A percentile compares a stretch with the other conserved stretches of the same genome.
These are phyloP conservation scores for Oreochromis tanganicae DNA, from an alignment of 2,113 vertebrate species.

Conservation along the genomic window DNA sequence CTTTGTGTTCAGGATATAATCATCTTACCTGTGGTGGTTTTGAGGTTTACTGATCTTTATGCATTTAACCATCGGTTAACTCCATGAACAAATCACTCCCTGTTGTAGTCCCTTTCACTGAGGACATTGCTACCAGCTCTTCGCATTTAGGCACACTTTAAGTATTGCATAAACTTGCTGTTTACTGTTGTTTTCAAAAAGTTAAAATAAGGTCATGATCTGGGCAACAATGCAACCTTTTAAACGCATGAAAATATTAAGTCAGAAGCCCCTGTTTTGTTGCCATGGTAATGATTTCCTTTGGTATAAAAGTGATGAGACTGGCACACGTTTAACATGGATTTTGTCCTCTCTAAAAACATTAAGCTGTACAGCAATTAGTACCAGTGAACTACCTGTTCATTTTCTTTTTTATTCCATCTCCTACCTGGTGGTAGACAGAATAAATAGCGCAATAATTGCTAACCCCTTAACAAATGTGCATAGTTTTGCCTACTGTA, in stretches of 20 bases:
- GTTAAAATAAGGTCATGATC: not conserved
- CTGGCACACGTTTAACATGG: not conserved
- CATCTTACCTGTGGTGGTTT: not conserved
- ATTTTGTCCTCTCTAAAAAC: not conserved
- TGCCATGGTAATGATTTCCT: not conserved
- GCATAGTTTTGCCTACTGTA: not conserved
- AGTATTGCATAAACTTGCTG: not conserved
- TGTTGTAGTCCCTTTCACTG: not conserved
- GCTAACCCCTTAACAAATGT: not conserved
- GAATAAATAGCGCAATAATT: not conserved
- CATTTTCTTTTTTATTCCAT: not conserved
- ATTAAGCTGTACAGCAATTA: not conserved
- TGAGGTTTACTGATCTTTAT: not conserved
- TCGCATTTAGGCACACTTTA: not conserved
- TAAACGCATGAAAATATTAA: not conserved
- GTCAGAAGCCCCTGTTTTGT: not conserved
- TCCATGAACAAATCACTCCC: not conserved
- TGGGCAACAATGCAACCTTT: not conserved
- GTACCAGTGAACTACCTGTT: not conserved
- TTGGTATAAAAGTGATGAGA: not conserved
- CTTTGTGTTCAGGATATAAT: not conserved
- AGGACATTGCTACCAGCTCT: not conserved
- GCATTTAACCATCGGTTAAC: not conserved
- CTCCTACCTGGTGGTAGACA: not conserved
- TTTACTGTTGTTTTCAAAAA: not conserved